phyloP scores from a whole-genome alignment of 2,888 invertebrate species.

The Lasiommata megera region DNA sequence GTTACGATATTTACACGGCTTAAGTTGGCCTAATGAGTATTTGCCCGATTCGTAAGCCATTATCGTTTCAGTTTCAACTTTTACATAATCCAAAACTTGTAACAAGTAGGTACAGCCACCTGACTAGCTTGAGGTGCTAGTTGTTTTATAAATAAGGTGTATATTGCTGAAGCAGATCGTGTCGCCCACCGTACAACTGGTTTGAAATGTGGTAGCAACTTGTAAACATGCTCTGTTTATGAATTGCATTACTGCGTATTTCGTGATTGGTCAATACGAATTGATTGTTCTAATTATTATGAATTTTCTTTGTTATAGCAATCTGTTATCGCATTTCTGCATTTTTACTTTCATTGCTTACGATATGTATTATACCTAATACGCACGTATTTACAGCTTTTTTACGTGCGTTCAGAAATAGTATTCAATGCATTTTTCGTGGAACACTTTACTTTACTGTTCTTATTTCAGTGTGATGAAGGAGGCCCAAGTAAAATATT shows the following conservation, averaged over 20 bases:
- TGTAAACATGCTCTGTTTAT: constrained; percentile 67
- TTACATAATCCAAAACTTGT: constrained; percentile 25
- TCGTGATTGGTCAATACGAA: constrained; percentile 51
- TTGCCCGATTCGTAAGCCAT: constrained; percentile 1
- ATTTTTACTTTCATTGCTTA: constrained; percentile 14
- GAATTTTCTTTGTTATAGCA: constrained; percentile 51
- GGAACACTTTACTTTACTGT: too few species aligned
- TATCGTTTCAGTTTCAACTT: constrained; percentile 16
- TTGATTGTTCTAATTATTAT: constrained; percentile 66
- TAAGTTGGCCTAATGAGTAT: constrained; percentile 8
- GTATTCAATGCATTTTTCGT: too few species aligned
- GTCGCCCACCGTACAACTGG: constrained; percentile 45
- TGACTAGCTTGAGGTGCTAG: background rate
- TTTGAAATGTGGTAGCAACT: constrained; percentile 51
- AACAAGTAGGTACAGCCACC: constrained; percentile 1
- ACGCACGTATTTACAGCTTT: background rate
- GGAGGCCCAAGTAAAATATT: too few species aligned
- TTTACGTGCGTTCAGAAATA: too few species aligned
- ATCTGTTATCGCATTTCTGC: constrained; percentile 40
- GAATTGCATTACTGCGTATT: constrained; percentile 66
- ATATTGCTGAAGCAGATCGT: constrained; percentile 15
- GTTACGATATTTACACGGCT: constrained; percentile 16
- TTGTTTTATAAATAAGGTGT: background rate
- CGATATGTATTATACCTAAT: background rate
- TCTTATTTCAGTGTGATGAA: too few species aligned